Evolutionary conservation across 1,140 invertebrate genomes (phyloP).

Genomic region (Monomorium pharaonis): DNA sequence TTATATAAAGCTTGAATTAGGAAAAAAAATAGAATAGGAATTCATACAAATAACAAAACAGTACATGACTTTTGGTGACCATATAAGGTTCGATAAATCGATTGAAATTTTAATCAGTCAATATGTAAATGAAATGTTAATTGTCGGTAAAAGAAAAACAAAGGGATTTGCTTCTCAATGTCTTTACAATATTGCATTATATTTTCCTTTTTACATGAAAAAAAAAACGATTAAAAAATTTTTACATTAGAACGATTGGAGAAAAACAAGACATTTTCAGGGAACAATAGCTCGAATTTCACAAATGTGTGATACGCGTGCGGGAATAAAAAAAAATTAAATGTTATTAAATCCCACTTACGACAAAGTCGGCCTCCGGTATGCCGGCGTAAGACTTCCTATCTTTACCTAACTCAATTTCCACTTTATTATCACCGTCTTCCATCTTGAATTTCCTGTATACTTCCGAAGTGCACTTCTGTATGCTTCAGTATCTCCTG

Average conservation of each 20-base stretch:
- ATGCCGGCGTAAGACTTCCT: slow-evolving; percentile 92
- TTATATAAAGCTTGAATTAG: neutral
- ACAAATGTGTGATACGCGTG: neutral
- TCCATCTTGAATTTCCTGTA: slow-evolving; percentile 77
- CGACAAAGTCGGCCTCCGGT: slow-evolving; percentile 92
- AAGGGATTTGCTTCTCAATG: neutral
- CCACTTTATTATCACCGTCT: slow-evolving; percentile 75
- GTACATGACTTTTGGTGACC: neutral
- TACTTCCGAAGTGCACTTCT: neutral
- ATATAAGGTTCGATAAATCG: slow-evolving; percentile 54
- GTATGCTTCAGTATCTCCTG: neutral
- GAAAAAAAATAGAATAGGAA: neutral
- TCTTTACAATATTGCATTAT: neutral
- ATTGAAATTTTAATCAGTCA: neutral
- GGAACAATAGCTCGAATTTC: neutral
- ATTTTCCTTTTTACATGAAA: neutral
- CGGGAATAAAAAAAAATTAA: neutral
- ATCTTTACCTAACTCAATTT: slow-evolving; percentile 84
- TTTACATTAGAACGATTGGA: neutral
- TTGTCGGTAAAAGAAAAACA: neutral
- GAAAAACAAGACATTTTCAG: neutral
- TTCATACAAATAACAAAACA: neutral
- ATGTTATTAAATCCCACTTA: slow-evolving; percentile 76
- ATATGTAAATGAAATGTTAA: neutral
- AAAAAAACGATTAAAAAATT: neutral